Conservation (phyloP, 2,797 vertebrate species). For the Ibycter americanus region DNA sequence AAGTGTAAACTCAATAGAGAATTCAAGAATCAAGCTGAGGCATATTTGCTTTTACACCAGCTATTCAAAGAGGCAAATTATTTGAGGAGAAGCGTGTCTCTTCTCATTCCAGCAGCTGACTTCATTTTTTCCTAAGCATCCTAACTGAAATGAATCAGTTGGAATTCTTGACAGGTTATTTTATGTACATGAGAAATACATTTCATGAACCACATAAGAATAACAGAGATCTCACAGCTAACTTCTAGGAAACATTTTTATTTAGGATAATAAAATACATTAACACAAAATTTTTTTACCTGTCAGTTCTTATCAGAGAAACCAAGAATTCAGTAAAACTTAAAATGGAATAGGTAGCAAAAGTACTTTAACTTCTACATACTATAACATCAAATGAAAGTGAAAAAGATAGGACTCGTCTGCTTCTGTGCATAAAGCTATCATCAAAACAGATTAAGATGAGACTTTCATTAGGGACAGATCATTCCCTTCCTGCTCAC, state of each 20-base stretch:
- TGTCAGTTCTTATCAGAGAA: background rate
- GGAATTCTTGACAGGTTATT: background rate
- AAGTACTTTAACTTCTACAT: background rate
- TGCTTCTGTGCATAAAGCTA: background rate
- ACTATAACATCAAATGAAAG: background rate
- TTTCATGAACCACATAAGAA: background rate
- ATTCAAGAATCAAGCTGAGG: slow-evolving; percentile 43
- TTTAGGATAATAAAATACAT: background rate
- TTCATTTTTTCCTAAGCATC: background rate
- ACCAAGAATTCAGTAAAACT: background rate
- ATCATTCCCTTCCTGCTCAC: background rate
- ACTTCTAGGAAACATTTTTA: background rate
- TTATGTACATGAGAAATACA: background rate
- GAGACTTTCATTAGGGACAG: background rate
- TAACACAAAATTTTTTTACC: background rate
- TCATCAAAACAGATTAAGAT: background rate
- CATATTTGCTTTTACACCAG: slow-evolving; percentile 35
- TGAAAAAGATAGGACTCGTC: background rate
- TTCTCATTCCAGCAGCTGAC: slow-evolving; percentile 2
- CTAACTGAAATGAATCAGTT: background rate
- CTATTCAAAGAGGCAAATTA: slow-evolving; percentile 45
- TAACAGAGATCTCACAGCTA: background rate
- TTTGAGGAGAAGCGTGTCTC: slow-evolving; percentile 13
- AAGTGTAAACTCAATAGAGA: slow-evolving; percentile 56
- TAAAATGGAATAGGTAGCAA: background rate